Evolutionary conservation across 2,113 vertebrate species (phyloP).

Genomic region (Rhinichthys klamathensis): DNA sequence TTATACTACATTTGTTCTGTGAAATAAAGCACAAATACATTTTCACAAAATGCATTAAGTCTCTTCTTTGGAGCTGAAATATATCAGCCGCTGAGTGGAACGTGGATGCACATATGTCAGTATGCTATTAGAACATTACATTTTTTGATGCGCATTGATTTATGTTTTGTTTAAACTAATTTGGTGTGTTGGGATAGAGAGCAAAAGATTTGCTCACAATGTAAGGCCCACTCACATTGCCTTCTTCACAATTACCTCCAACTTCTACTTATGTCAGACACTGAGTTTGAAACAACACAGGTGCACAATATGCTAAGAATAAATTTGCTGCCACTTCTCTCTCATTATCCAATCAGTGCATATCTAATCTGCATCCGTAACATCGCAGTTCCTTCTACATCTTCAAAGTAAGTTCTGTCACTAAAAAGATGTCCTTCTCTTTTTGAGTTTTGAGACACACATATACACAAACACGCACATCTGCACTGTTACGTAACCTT

Average conservation of each 20-base stretch:
- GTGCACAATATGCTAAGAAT: background rate
- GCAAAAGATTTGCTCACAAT: background rate
- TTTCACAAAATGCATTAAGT: background rate
- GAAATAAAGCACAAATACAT: slow-evolving; percentile 13
- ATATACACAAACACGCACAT: slow-evolving; percentile 26
- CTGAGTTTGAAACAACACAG: background rate
- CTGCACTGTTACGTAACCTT: slow-evolving; percentile 46
- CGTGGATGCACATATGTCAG: slow-evolving; percentile 17
- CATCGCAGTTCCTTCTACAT: slow-evolving; percentile 62
- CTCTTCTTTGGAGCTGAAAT: slow-evolving; percentile 6
- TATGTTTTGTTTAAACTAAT: slow-evolving; percentile 3
- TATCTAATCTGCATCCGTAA: slow-evolving; percentile 42
- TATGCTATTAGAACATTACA: background rate
- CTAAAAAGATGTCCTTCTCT: slow-evolving; percentile 55
- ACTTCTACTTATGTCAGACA: background rate
- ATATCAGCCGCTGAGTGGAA: slow-evolving; percentile 7
- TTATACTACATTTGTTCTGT: background rate
- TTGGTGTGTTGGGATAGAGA: background rate
- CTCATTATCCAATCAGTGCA: slow-evolving; percentile 31
- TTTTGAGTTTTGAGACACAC: slow-evolving; percentile 4
- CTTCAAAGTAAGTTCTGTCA: slow-evolving; percentile 69
- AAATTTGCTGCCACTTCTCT: slow-evolving; percentile 9
- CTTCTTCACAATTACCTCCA: background rate
- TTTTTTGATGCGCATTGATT: background rate
- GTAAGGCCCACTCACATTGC: background rate